These are phyloP conservation scores for Sitobion miscanthi DNA, from an alignment of 1,140 invertebrate species.

Conservation along the genomic window DNA sequence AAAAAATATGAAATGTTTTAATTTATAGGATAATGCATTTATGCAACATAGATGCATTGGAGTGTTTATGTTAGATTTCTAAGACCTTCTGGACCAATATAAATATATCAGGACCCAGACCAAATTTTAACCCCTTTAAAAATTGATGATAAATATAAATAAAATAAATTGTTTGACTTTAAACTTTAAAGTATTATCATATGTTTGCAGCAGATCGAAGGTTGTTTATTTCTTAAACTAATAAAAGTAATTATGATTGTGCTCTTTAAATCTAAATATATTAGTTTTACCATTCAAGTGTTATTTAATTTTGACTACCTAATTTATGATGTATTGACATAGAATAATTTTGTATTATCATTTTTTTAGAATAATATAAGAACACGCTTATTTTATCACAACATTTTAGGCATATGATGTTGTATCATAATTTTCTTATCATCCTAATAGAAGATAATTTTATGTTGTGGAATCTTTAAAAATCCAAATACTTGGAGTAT, in stretches of 20 bases:
- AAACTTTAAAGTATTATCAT: conserved; percentile 40
- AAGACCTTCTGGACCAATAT: conserved; percentile 38
- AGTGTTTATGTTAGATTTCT: conserved; percentile 70
- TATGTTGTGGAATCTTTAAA: neutral
- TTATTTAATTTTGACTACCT: conserved; percentile 22
- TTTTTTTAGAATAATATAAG: neutral
- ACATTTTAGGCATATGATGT: neutral
- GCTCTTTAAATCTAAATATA: neutral
- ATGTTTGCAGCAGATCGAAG: neutral
- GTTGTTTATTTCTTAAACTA: neutral
- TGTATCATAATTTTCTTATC: neutral
- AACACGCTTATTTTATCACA: neutral
- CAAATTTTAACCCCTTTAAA: conserved; percentile 46
- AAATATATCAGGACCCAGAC: conserved; percentile 49
- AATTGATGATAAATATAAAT: conserved; percentile 14
- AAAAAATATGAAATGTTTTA: conserved; percentile 31
- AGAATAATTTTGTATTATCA: conserved; percentile 23
- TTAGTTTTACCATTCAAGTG: neutral
- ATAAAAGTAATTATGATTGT: neutral
- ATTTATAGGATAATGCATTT: conserved; percentile 76
- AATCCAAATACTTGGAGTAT: neutral
- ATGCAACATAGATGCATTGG: conserved; percentile 93
- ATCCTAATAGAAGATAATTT: neutral
- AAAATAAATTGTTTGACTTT: conserved; percentile 29
- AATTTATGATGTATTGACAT: conserved; percentile 28